Base-by-base conservation (phyloP, 1,140 invertebrate genomes). In the Mactra quadrangularis region DNA sequence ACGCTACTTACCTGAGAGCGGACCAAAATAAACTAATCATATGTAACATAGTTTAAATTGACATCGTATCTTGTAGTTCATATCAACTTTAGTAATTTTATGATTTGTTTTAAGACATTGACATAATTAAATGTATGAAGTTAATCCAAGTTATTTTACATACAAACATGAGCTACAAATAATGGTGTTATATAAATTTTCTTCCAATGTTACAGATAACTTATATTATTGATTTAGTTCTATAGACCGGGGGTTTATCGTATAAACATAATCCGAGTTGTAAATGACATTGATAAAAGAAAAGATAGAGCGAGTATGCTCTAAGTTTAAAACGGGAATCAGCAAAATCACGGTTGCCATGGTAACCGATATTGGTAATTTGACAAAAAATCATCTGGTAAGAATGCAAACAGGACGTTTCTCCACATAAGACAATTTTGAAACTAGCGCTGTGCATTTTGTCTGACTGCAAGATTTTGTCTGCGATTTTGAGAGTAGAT, bases 201-300 rank as follows among this genome's bases (percentile, higher is more conserved):
- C 60, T 64, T 13, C 22, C 17, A 35, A 13, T 11, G 60, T 35
- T 45, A 35, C 60, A 38, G 55, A 38, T 31, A 75, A 59, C 71
- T 59, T 59, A 57, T 31, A 53, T 75, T 75, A 75, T 75, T 60
- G 71, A 75, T 75, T 57, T 35, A 57, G 71, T 75, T 75, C 71
- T 55, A 35, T n/a, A 35, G 35, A 33, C 60, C n/a, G n/a, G n/a
- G 35, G 35, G 60, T 64, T 64, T 64, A 64, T 64, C 15, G n/a
- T 41, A 64, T 64, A 25, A 38, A 64, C 60, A 45, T 64, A 35
- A 41, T 38, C 60, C 38, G 6, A 41, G 38, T 41, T 7, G 60
- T 33, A 38, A 33, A 64, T 64, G 60, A 64, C 60, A 64, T 45
- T 45, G 60, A 64, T 64, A 64, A 64, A 64, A 64, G 60, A 64